phyloP scores from a whole-genome alignment of 2,888 invertebrate species.

The Ophion costatus region DNA sequence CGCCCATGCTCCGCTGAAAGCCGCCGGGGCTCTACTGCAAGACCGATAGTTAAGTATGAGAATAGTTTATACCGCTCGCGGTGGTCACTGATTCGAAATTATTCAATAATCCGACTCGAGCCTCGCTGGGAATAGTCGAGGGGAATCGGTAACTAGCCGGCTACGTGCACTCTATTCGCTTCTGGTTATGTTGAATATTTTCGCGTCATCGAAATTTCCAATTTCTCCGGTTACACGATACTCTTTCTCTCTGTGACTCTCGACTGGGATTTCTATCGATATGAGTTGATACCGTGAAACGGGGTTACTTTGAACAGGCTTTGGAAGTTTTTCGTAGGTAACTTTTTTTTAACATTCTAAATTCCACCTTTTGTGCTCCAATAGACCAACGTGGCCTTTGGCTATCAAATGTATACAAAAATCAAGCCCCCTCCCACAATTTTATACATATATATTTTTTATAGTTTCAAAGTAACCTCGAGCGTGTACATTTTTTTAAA shows the following conservation, averaged over 20 bases:
- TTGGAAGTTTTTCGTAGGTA: too few species aligned
- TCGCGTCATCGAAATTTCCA: slow-evolving; percentile 36
- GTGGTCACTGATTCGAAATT: slow-evolving; percentile 59
- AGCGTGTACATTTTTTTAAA: too few species aligned
- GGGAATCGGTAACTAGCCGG: slow-evolving; percentile 38
- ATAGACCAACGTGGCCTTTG: too few species aligned
- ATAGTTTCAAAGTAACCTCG: too few species aligned
- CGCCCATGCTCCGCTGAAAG: neutral
- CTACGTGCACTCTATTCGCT: slow-evolving; percentile 32
- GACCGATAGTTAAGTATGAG: slow-evolving; percentile 34
- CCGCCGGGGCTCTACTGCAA: slow-evolving; percentile 4
- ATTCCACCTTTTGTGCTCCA: too few species aligned
- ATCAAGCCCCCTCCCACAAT: too few species aligned
- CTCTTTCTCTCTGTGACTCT: neutral
- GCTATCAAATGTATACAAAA: too few species aligned
- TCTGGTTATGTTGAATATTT: slow-evolving; percentile 29
- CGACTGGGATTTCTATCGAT: slow-evolving; percentile 1
- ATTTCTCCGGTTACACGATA: neutral
- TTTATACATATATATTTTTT: too few species aligned
- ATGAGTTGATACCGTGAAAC: neutral
- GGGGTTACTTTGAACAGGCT: too few species aligned
- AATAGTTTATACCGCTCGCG: slow-evolving; percentile 44
- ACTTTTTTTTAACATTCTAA: too few species aligned
- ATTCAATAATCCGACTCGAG: slow-evolving; percentile 63
- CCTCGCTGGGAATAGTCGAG: slow-evolving; percentile 41